A percentile compares a stretch with the other conserved stretches of the same genome.
Conservation (phyloP, 2,113 vertebrate species). For the Blennius ocellaris region DNA sequence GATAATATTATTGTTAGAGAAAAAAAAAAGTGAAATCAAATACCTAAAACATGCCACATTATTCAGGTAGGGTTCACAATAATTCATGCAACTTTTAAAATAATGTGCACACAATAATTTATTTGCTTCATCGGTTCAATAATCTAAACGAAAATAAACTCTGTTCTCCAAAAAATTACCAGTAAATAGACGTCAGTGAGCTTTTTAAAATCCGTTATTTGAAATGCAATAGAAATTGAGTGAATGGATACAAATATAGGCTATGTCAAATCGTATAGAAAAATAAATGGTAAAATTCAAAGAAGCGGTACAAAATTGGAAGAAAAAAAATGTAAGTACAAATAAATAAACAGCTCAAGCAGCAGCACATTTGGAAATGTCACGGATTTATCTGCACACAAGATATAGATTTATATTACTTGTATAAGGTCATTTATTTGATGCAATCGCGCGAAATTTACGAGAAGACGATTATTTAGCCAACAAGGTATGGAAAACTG, state of each 20-base stretch:
- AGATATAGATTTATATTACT: neutral
- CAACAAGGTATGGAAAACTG: neutral
- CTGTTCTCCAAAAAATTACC: too few species aligned
- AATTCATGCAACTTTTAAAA: neutral
- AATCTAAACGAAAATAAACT: too few species aligned
- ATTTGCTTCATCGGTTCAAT: too few species aligned
- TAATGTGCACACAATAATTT: too few species aligned
- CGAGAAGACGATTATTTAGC: neutral
- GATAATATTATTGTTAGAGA: constrained; percentile 1
- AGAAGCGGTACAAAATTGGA: constrained; percentile 14
- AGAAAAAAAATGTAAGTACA: constrained; percentile 26
- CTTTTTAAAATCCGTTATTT: too few species aligned
- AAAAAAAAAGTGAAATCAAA: neutral
- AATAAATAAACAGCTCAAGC: constrained; percentile 33
- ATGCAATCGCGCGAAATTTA: neutral
- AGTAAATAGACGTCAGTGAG: too few species aligned
- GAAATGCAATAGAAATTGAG: too few species aligned
- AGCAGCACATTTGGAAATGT: constrained; percentile 15
- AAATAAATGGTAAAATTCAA: neutral
- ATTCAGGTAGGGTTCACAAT: neutral
- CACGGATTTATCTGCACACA: neutral
- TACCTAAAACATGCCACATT: neutral
- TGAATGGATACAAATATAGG: too few species aligned
- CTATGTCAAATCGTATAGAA: neutral
- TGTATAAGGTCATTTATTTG: neutral